A percentile compares a stretch with the other conserved stretches of the same genome.
These are phyloP conservation scores for Sinotaia quadrata DNA, from an alignment of 2,888 invertebrate genomes.

Conservation along the genomic window DNA sequence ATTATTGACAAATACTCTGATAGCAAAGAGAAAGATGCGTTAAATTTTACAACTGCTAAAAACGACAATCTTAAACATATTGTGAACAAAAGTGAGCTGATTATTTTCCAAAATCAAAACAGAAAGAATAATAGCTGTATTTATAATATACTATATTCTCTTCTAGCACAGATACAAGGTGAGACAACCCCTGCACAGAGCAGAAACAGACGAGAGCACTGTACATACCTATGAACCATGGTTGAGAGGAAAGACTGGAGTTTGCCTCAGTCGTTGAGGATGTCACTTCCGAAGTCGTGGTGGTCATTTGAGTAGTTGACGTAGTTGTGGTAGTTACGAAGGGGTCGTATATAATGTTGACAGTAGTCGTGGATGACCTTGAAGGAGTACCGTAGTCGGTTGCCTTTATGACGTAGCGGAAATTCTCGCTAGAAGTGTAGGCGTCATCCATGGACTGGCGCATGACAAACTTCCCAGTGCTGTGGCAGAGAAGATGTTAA, in stretches of 20 bases:
- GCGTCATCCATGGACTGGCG: constrained; percentile 13
- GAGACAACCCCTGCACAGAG: too few species aligned
- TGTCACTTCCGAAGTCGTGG: neutral
- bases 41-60: too few species aligned
- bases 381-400: constrained; percentile 8
- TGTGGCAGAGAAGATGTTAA: too few species aligned
- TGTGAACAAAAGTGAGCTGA: too few species aligned
- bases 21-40: too few species aligned
- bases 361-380: constrained; percentile 16
- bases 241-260: neutral
- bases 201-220: neutral
- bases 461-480: constrained; percentile 13
- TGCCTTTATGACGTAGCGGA: constrained; percentile 19
- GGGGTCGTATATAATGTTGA: constrained; percentile 23
- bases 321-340: constrained; percentile 4
- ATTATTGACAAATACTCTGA: too few species aligned
- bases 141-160: too few species aligned
- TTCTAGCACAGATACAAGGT: too few species aligned
- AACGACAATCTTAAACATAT: too few species aligned
- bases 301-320: neutral
- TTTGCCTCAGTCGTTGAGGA: neutral
- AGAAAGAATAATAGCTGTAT: too few species aligned
- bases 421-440: constrained; percentile 2
- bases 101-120: too few species aligned
- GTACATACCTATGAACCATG: constrained; percentile 5